A percentile compares a stretch with the other conserved stretches of the same genome.
Conservation (phyloP, 2,113 vertebrate species). For the Progne subis region DNA sequence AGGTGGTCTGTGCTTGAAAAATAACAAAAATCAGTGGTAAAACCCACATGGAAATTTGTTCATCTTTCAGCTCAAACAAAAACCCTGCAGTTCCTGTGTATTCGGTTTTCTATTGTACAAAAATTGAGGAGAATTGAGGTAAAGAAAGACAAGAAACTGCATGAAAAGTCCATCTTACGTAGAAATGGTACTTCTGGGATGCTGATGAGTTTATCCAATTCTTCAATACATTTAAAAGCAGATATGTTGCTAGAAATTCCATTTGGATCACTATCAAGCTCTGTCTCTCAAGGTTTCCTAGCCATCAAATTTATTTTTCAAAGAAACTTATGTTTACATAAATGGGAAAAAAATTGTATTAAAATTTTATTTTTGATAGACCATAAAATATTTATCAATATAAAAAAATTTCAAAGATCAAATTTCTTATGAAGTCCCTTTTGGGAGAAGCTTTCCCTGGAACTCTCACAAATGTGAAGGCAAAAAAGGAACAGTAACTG, state of each 20-base stretch:
- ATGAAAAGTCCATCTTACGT: not conserved
- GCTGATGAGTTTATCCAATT: not conserved
- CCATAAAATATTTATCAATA: not conserved
- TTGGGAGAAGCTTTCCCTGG: not conserved
- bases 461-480: not conserved
- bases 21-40: not conserved
- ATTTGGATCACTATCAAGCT: not conserved
- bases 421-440: not conserved
- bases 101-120: not conserved
- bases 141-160: not conserved
- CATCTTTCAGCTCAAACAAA: not conserved
- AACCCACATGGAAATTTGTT: not conserved
- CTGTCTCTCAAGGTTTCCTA: not conserved
- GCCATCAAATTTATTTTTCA: not conserved
- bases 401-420: not conserved
- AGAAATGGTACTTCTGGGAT: not conserved
- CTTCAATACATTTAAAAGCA: not conserved
- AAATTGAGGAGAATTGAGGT: not conserved
- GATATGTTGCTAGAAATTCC: not conserved
- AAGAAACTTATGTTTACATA: not conserved
- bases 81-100: not conserved
- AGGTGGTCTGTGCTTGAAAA: not conserved
- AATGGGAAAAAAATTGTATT: not conserved
- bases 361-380: not conserved
- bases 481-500: not conserved